Percentiles rank a stretch among this genome's conserved stretches.
Conservation (phyloP, 2,113 vertebrate species). For the Proteles cristata region DNA sequence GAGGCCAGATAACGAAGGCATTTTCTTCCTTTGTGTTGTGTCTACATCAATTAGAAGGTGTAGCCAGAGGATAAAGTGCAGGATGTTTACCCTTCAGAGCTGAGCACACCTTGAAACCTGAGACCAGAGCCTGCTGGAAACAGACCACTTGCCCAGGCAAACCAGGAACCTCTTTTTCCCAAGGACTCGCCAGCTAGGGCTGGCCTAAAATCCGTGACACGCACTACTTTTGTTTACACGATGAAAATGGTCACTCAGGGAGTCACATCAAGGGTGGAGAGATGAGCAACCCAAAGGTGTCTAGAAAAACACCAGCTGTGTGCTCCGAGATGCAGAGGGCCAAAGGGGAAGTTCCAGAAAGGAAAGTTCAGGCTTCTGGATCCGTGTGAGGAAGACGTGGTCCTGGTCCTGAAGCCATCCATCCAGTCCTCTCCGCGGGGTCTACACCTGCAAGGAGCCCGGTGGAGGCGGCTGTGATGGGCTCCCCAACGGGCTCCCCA, state of each 20-base stretch:
- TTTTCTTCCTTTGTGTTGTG: not conserved
- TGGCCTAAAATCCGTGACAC: not conserved
- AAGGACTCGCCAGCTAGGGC: not conserved
- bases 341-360: not conserved
- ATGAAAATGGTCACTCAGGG: constrained; percentile 1
- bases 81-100: constrained; percentile 46
- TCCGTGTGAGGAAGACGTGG: not conserved
- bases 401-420: fast-evolving
- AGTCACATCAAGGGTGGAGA: not conserved
- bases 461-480: fast-evolving
- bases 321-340: not conserved
- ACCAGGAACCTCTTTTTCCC: not conserved
- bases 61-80: not conserved
- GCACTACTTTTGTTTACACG: constrained; percentile 24
- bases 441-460: not conserved
- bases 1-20: not conserved
- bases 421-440: fast-evolving
- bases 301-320: not conserved
- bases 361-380: not conserved
- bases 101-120: constrained; percentile 56
- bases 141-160: not conserved
- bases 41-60: not conserved
- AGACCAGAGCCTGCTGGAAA: not conserved
- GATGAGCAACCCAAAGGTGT: not conserved
- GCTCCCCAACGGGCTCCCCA: no score